Percentiles rank a stretch among this genome's conserved stretches.
phyloP scores from a whole-genome alignment of 2,888 invertebrate species.

The Leptopilina myrica region DNA sequence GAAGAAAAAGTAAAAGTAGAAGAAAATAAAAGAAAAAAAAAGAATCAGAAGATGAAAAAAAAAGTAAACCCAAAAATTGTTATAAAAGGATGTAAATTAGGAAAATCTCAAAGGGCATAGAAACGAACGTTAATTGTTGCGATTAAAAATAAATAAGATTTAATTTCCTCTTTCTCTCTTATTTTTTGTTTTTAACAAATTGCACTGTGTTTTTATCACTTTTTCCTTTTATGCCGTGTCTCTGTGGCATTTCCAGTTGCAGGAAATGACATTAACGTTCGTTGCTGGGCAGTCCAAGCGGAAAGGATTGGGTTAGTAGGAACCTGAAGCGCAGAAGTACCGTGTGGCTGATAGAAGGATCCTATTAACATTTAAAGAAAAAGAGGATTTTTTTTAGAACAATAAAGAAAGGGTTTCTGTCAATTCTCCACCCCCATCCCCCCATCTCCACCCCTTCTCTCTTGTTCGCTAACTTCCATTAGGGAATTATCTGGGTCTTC shows the following conservation, averaged over 20 bases:
- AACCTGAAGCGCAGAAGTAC: conserved; percentile 49
- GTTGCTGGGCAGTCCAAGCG: conserved; percentile 14
- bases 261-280: conserved; percentile 21
- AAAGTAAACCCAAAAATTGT: conserved; percentile 52
- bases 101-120: conserved; percentile 39
- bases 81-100: conserved; percentile 48
- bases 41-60: conserved; percentile 44
- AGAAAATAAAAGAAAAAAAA: too few relatives aligned
- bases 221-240: neutral
- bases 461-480: conserved; percentile 3
- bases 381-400: neutral
- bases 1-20: conserved; percentile 32
- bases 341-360: conserved; percentile 24
- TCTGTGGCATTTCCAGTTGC: neutral
- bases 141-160: conserved; percentile 24
- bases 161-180: neutral
- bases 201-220: too few relatives aligned
- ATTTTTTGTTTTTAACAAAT: too few relatives aligned
- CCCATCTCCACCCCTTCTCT: neutral
- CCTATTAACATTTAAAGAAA: conserved; percentile 28
- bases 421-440: neutral
- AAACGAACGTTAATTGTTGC: conserved; percentile 15
- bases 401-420: conserved; percentile 8
- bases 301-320: conserved; percentile 50
- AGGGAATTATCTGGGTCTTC: conserved; percentile 15